phyloP scores from a whole-genome alignment of 2,797 vertebrate species.

The Coccyzus lansbergi region DNA sequence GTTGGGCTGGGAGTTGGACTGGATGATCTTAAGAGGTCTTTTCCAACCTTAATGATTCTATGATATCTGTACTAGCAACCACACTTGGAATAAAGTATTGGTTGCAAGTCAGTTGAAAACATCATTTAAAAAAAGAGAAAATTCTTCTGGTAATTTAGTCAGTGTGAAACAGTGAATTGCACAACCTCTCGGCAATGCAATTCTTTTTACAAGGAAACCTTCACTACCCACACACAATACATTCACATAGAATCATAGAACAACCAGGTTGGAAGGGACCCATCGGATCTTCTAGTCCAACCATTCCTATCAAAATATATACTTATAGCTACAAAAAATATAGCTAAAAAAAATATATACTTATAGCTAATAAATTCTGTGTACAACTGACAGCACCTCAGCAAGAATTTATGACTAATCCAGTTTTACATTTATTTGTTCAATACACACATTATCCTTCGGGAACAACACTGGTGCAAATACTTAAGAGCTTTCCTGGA shows the following conservation, averaged over 20 bases:
- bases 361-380: neutral
- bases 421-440: slow-evolving; percentile 21
- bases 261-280: too few relatives aligned
- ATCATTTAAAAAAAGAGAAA: neutral
- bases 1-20: too few relatives aligned
- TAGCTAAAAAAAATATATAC: too few relatives aligned
- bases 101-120: neutral
- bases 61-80: neutral
- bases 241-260: too few relatives aligned
- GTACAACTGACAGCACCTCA: slow-evolving; percentile 23
- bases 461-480: rapidly evolving
- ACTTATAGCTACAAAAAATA: too few relatives aligned
- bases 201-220: neutral
- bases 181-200: neutral
- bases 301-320: too few relatives aligned
- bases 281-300: too few relatives aligned
- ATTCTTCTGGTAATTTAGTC: neutral
- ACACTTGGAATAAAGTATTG: neutral
- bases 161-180: neutral
- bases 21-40: too few relatives aligned
- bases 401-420: slow-evolving; percentile 50
- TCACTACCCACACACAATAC: neutral
- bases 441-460: neutral
- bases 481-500: neutral
- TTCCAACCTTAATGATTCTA: too few relatives aligned